A percentile compares a stretch with the other conserved stretches of the same genome.
Conservation (phyloP, 2,797 vertebrate genomes). For the Typhlichthys subterraneus region DNA sequence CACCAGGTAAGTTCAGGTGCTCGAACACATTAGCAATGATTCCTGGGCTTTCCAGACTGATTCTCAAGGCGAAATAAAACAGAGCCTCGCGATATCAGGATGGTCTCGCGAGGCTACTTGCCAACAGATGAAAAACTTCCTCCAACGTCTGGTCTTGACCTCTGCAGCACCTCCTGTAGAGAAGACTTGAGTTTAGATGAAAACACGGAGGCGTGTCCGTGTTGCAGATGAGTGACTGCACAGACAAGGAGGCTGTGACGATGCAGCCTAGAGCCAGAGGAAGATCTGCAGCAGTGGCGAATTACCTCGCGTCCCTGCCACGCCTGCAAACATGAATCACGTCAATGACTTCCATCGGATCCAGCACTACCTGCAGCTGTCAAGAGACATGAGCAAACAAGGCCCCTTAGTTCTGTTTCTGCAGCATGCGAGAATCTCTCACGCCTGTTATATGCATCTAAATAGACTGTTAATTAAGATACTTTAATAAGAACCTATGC, state of each 20-base stretch:
- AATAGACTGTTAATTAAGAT: not conserved
- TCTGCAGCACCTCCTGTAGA: not conserved
- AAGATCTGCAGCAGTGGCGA: constrained; percentile 50
- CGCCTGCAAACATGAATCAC: constrained; percentile 56
- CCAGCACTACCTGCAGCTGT: constrained; percentile 30
- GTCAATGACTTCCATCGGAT: constrained; percentile 31
- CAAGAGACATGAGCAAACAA: constrained; percentile 13
- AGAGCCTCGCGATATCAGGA: too few species aligned
- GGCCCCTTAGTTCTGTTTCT: constrained; percentile 3
- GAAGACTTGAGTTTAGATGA: not conserved
- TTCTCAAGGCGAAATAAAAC: too few species aligned
- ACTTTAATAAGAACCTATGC: too few species aligned
- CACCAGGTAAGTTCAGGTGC: too few species aligned
- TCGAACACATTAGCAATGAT: too few species aligned
- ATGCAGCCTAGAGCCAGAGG: constrained; percentile 28
- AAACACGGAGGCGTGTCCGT: constrained; percentile 28
- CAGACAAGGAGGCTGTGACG: constrained; percentile 47
- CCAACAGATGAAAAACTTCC: constrained; percentile 8
- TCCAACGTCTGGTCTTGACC: constrained; percentile 1
- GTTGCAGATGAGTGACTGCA: constrained; percentile 32
- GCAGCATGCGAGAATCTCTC: too few species aligned
- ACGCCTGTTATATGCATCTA: not conserved
- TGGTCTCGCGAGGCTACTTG: too few species aligned
- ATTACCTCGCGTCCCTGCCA: constrained; percentile 35
- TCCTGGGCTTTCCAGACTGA: too few species aligned